Evolutionary conservation across 2,113 vertebrate genomes (phyloP), one percentile per base, ranked within the genome.

Genomic region (Pangasianodon gigas): DNA sequence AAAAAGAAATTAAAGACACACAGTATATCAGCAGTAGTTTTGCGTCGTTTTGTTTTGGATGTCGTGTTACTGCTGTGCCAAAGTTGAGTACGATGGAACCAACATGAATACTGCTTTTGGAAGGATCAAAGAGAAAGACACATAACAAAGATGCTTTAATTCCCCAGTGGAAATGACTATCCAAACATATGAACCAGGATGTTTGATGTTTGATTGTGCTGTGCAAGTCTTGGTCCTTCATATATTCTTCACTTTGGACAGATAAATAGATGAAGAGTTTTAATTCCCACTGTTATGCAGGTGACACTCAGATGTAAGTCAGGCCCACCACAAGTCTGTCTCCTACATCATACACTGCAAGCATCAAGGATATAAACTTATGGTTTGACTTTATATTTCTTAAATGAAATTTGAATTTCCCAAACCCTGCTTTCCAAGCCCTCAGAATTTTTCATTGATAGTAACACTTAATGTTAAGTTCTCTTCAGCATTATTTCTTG

Each of bases 121-220:
- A 58, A 48, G 13, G 44, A 65, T 88, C 29, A 80, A 88, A 88
- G 54, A 32, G 44, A 87, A 62, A 60, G 86, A 56, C 11, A 46
- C 54, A 21, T 52, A 1, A 56, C 2, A 67, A 44, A 51, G 44
- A 69, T 79, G 13, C 41, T 87, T 51, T 62, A 71, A 13, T 74
- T 32, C 48, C n/a, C 26, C 13, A 48, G 26, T 67, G 44, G 10
- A 26, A 51, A 69, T 77, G 69, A 74, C 24, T 44, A 56, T 46
- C 52, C 19, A 26, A 24, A 37, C 29, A 0, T 54, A 21, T 13
- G 29, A 71, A 87, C 69, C 69, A 87, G 16, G 32, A 60, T 54
- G 2, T 74, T 3, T 71, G n/a, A 37, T 71, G 11, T 86, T 44
- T 26, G 19, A 46, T 18, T 65, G 5, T 85, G 8, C 56, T 29